phyloP scores from a whole-genome alignment of 2,797 vertebrate genomes.

The Trematomus bernacchii region DNA sequence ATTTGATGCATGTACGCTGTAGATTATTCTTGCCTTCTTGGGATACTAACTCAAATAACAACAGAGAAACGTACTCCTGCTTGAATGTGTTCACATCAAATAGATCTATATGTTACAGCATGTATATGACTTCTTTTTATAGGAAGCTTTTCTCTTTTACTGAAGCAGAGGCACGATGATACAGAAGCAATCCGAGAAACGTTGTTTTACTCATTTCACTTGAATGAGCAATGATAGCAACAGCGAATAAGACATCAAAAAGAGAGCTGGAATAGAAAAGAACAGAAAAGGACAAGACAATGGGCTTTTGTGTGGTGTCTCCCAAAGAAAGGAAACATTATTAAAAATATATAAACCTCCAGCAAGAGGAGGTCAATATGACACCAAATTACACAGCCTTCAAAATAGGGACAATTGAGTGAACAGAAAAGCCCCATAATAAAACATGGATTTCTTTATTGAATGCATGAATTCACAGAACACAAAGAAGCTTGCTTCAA shows the following conservation, averaged over 20 bases:
- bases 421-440: constrained; percentile 5
- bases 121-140: not conserved
- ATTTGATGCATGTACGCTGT: constrained; percentile 16
- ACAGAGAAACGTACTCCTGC: not conserved
- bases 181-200: not conserved
- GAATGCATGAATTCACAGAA: not conserved
- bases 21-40: constrained; percentile 1
- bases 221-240: constrained; percentile 27
- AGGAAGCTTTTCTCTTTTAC: not conserved
- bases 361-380: constrained; percentile 10
- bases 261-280: not conserved
- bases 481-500: not conserved
- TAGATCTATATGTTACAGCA: not conserved
- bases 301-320: not conserved
- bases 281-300: constrained; percentile 2
- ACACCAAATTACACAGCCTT: constrained; percentile 16
- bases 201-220: constrained; percentile 4
- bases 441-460: not conserved
- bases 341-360: constrained; percentile 14
- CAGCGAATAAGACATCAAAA: not conserved
- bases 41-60: not conserved
- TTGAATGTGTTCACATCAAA: not conserved
- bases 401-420: not conserved
- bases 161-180: not conserved
- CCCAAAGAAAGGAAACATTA: not conserved